phyloP scores from a whole-genome alignment of 2,113 vertebrate genomes.

The Onychorhynchus coronatus region DNA sequence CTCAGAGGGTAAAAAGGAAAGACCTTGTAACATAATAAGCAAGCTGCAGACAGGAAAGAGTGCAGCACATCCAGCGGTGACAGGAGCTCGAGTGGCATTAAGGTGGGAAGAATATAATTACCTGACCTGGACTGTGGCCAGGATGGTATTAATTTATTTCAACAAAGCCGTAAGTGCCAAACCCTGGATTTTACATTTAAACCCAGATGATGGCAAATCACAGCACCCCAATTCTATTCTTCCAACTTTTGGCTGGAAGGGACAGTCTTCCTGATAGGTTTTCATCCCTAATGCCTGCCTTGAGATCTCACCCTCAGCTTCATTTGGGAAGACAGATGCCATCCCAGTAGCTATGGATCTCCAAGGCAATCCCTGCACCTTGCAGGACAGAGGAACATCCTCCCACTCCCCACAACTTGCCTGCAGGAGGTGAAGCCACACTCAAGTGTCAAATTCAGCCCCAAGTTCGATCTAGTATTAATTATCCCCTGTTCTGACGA shows the following conservation, averaged over 20 bases:
- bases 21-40: slow-evolving; percentile 5
- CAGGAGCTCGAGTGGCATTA: slow-evolving; percentile 32
- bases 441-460: not conserved
- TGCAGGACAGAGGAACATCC: no score
- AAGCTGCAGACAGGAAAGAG: slow-evolving; percentile 50
- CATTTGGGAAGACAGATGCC: not conserved
- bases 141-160: not conserved
- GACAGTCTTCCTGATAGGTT: not conserved
- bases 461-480: slow-evolving; percentile 50
- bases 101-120: slow-evolving; percentile 57
- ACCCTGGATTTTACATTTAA: slow-evolving; percentile 24
- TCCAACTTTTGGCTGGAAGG: not conserved
- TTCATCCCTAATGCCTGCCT: not conserved
- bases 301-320: not conserved
- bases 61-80: not conserved
- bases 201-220: not conserved
- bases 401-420: fast-evolving
- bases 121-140: slow-evolving; percentile 15
- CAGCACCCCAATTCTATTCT: not conserved
- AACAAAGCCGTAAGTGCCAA: not conserved
- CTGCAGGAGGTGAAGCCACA: not conserved
- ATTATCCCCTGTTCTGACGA: slow-evolving; percentile 58
- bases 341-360: not conserved
- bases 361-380: not conserved
- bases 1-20: not conserved